A percentile compares a stretch with the other conserved stretches of the same genome.
These are phyloP conservation scores for Ormyrus pomaceus DNA, from an alignment of 2,888 invertebrate species.

Conservation along the genomic window DNA sequence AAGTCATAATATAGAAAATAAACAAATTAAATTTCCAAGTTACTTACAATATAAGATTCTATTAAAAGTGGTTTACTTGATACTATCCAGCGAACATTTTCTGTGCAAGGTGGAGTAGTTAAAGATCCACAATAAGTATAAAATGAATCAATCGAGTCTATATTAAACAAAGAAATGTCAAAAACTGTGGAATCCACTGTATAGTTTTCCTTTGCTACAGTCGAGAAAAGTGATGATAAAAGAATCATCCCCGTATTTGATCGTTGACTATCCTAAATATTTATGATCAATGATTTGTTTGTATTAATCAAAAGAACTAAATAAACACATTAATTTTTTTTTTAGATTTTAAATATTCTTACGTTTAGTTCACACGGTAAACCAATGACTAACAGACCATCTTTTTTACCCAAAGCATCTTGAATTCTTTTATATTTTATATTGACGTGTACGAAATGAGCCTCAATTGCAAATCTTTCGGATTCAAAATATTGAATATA, in stretches of 20 bases:
- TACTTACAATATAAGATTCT: not conserved
- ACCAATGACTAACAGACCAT: constrained; percentile 11
- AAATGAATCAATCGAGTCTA: not conserved
- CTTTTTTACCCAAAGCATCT: not conserved
- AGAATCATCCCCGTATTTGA: not conserved
- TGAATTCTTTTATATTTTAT: not conserved
- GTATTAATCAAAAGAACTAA: not conserved
- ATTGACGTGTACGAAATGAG: constrained; percentile 25
- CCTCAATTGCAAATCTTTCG: constrained; percentile 9
- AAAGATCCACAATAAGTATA: constrained; percentile 27
- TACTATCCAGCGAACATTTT: constrained; percentile 31
- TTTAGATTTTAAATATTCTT: not conserved
- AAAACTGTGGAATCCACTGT: not conserved
- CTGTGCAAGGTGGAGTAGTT: constrained; percentile 36
- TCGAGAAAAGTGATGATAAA: not conserved
- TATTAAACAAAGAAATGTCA: not conserved
- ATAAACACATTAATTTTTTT: not conserved
- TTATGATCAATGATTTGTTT: not conserved
- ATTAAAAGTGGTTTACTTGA: not conserved
- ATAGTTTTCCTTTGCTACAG: not conserved
- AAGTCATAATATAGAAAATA: not conserved
- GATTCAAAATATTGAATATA: not conserved
- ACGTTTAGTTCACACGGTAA: not conserved
- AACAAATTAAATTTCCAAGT: not conserved
- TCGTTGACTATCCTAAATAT: not conserved